Conservation (phyloP, 35 echinoderm and acorn worm species). For the Chiridota heheva region DNA sequence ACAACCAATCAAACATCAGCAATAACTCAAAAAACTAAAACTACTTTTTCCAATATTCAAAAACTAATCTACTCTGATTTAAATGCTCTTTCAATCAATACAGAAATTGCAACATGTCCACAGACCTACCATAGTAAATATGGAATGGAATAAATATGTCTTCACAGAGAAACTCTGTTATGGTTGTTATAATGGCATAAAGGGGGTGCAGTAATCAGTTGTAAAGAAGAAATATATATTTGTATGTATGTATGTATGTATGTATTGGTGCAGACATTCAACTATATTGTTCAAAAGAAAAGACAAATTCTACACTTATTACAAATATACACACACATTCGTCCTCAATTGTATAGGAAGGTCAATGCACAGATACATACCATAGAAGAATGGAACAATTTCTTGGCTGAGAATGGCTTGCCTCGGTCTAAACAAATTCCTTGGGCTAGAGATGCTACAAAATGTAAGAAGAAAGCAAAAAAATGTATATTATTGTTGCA, state of each 20-base stretch:
- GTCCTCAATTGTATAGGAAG: background rate
- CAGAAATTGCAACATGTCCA: no score
- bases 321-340: background rate
- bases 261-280: background rate
- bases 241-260: background rate
- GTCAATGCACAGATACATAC: slow-evolving; percentile 35
- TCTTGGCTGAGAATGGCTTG: slow-evolving; percentile 86
- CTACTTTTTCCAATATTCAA: no score
- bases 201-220: background rate
- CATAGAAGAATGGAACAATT: slow-evolving; percentile 96
- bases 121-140: no score
- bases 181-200: background rate
- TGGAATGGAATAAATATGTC: no score
- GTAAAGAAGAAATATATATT: background rate
- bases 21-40: no score
- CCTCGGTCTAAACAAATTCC: slow-evolving; percentile 41
- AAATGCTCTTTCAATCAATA: no score
- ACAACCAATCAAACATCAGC: no score
- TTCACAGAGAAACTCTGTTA: no score
- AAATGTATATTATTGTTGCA: background rate
- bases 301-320: background rate
- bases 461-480: slow-evolving; percentile 26
- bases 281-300: background rate
- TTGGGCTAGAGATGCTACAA: slow-evolving; percentile 27
- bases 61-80: no score